These are phyloP conservation scores for Camelus dromedarius DNA, from an alignment of 2,113 vertebrate species.

Conservation along the genomic window DNA sequence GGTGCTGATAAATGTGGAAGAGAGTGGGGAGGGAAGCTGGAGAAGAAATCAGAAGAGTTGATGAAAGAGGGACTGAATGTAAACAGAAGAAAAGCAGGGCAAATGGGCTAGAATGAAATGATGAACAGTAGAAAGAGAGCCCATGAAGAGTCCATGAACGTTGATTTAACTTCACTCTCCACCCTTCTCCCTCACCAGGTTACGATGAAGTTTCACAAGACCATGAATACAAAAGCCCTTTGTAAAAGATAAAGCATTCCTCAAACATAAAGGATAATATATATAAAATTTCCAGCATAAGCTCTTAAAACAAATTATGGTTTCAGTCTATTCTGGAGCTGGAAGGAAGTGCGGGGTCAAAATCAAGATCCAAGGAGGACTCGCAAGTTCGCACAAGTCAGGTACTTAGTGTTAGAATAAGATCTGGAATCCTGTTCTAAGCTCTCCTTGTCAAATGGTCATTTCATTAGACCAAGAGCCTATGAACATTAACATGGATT, in stretches of 20 bases:
- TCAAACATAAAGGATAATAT: neutral
- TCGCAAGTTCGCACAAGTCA: neutral
- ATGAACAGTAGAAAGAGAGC: neutral
- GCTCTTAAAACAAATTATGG: neutral
- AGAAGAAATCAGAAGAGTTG: neutral
- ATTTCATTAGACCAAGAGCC: neutral
- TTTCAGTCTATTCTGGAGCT: neutral
- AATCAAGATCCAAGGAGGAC: neutral
- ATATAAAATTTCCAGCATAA: neutral
- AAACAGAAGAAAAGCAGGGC: neutral
- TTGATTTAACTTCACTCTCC: neutral
- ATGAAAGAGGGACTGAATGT: neutral
- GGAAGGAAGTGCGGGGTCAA: neutral
- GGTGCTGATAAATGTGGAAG: neutral
- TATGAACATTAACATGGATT: neutral
- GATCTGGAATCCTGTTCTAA: neutral
- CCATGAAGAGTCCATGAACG: neutral
- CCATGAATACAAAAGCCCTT: neutral
- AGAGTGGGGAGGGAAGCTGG: neutral
- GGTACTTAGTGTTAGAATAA: neutral
- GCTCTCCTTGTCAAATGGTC: neutral
- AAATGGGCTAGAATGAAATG: neutral
- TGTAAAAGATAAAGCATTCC: neutral
- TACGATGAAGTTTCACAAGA: neutral
- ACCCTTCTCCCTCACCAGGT: neutral